Conservation (phyloP, 2,888 invertebrate genomes). For the Athetis lepigone region DNA sequence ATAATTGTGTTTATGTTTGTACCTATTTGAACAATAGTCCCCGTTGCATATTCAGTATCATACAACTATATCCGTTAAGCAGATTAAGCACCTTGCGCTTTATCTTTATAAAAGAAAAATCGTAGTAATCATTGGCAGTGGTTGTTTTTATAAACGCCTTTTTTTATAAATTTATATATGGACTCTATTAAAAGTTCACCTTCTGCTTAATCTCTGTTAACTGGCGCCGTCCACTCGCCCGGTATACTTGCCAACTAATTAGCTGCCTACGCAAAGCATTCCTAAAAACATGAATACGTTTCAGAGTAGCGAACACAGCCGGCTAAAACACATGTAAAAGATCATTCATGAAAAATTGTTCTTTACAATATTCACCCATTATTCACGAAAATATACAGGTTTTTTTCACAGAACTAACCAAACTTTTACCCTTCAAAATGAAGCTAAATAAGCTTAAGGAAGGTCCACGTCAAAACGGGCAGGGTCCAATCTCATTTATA, state of each 20-base stretch:
- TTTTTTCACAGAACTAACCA: constrained; percentile 13
- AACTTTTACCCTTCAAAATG: constrained; percentile 8
- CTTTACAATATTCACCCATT: background rate
- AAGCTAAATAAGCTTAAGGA: constrained; percentile 19
- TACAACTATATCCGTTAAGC: too few relatives aligned
- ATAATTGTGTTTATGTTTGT: too few relatives aligned
- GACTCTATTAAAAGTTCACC: background rate
- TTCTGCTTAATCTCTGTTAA: constrained; percentile 18
- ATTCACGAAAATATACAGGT: constrained; percentile 5
- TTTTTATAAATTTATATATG: too few relatives aligned
- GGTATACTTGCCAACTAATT: constrained; percentile 46
- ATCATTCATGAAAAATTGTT: constrained; percentile 26
- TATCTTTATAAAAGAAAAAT: too few relatives aligned
- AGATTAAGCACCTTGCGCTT: too few relatives aligned
- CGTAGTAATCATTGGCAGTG: too few relatives aligned
- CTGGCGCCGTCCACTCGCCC: constrained; percentile 21
- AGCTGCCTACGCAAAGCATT: constrained; percentile 36
- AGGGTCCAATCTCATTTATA: constrained; percentile 32
- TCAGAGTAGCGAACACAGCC: constrained; percentile 2
- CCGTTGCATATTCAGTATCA: too few relatives aligned
- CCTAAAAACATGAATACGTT: constrained; percentile 50
- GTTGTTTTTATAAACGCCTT: too few relatives aligned
- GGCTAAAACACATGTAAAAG: constrained; percentile 25
- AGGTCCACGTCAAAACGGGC: constrained; percentile 9
- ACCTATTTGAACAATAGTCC: too few relatives aligned